Base-by-base conservation (phyloP, 2,888 invertebrate species). In the Ommatoiulus sabulosus region DNA sequence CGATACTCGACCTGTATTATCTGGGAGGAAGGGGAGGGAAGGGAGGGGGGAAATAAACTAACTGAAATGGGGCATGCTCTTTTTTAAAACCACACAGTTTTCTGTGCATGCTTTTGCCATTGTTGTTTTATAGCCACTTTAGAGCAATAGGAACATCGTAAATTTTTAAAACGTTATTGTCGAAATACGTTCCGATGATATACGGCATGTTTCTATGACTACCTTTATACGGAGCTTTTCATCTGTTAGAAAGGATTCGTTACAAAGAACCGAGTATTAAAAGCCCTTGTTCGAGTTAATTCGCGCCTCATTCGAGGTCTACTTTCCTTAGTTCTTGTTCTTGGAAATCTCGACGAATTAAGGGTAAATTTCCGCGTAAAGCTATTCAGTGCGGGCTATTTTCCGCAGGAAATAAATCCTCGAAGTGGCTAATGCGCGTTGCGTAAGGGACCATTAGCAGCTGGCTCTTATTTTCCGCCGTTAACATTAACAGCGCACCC, bases 371-470 rank as follows among this genome's bases (percentile, higher is more conserved):
- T 52, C 52, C 52, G 17, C 1, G 12, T 15, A 52, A 52, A 52
- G 15, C 52, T 52, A 52, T 63, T 80, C 24, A 12, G 8, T 12
- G 35, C 7, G 24, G n/a, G 80, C 15, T 12, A 43, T 80, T 80
- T 80, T 80, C 35, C 6, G 10, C 10, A 24, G 5, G 8, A 24
- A 24, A 72, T 24, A 24, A 72, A 24, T 72, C 72, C 3, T 72
- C 8, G 24, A n/a, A 1, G 12, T 24, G 5, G 80, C 35, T 80
- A 80, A 80, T 80, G 80, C 12, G 80, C 35, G 80, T 80, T 80
- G 80, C 80, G 35, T 80, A 43, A 80, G 80, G 12, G 80, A 80
- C 80, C 80, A 80, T 80, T 80, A 80, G 80, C 5, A 35, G 35
- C 24, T 15, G 12, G 12, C 35, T 80, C 7, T 80, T 80, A 80